phyloP scores from a whole-genome alignment of 1,140 invertebrate genomes.

The Drosophila oshimai region DNA sequence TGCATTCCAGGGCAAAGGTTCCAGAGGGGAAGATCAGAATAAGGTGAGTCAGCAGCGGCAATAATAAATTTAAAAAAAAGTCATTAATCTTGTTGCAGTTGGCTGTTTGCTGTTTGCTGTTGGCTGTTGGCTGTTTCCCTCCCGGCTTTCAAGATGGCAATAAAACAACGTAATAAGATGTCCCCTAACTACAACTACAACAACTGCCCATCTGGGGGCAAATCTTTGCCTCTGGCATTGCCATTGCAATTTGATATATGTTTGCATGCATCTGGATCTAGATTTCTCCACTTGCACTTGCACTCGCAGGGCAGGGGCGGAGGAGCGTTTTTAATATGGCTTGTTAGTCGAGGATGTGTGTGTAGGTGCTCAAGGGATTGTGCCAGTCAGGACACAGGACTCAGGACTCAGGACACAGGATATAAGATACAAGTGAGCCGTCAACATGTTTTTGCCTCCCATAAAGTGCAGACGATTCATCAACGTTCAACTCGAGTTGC shows the following conservation, averaged over 20 bases:
- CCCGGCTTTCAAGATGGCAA: constrained; percentile 63
- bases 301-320: too few relatives aligned
- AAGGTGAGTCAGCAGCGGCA: constrained; percentile 60
- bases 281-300: constrained; percentile 29
- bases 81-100: constrained; percentile 74
- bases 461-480: constrained; percentile 75
- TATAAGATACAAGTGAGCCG: constrained; percentile 37
- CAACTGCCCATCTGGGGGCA: not conserved
- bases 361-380: constrained; percentile 11
- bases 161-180: constrained; percentile 80
- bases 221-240: constrained; percentile 51
- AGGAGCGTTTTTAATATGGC: constrained; percentile 76
- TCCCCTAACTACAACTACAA: constrained; percentile 4
- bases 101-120: too few relatives aligned
- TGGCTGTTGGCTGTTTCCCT: constrained; percentile 15
- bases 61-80: constrained; percentile 81
- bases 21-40: constrained; percentile 27
- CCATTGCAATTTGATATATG: constrained; percentile 55
- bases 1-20: constrained; percentile 36
- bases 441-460: constrained; percentile 67
- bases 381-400: too few relatives aligned
- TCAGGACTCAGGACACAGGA: too few relatives aligned
- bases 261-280: constrained; percentile 37
- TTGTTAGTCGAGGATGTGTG: constrained; percentile 55
- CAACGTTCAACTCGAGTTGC: constrained; percentile 56